A percentile compares a stretch with the other conserved stretches of the same genome.
These are phyloP conservation scores for Hippocampus barbouri DNA, from an alignment of 2,113 vertebrate genomes.

Conservation along the genomic window DNA sequence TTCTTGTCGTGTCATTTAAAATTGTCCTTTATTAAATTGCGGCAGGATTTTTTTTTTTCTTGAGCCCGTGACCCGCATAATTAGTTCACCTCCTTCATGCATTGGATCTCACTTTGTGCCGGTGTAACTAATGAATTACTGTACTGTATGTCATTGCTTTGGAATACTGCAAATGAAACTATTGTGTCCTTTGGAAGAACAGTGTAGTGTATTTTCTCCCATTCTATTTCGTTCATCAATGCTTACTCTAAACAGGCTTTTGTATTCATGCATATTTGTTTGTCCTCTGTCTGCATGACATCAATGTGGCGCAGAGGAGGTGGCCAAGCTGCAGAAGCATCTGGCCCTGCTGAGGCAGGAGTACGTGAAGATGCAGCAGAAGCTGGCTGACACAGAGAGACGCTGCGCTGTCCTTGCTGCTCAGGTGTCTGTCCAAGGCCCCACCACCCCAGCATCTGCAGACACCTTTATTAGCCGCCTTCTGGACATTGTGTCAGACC, in stretches of 20 bases:
- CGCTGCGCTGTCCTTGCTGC: slow-evolving; percentile 84
- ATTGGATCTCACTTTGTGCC: no score
- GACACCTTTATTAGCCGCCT: slow-evolving; percentile 93
- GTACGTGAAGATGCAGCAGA: slow-evolving; percentile 98
- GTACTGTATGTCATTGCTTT: no score
- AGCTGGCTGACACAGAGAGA: slow-evolving; percentile 89
- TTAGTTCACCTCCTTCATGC: no score
- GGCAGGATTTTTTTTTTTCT: no score
- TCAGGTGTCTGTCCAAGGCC: slow-evolving; percentile 75
- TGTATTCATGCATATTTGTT: slow-evolving; percentile 13
- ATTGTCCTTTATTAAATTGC: no score
- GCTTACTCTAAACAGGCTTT: background rate
- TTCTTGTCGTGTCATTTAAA: no score
- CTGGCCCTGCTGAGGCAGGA: slow-evolving; percentile 95
- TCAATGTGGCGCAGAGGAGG: slow-evolving; percentile 82
- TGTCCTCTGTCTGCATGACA: slow-evolving; percentile 1
- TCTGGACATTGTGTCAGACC: slow-evolving; percentile 85
- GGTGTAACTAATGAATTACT: no score
- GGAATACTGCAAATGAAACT: background rate
- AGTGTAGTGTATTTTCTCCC: background rate
- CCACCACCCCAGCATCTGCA: slow-evolving; percentile 52
- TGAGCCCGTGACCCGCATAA: no score
- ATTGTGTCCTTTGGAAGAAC: background rate
- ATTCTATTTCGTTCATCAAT: background rate
- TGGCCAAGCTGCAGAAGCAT: slow-evolving; percentile 99